Base-by-base conservation (phyloP, 2,888 invertebrate genomes). In the Helobdella robusta region DNA sequence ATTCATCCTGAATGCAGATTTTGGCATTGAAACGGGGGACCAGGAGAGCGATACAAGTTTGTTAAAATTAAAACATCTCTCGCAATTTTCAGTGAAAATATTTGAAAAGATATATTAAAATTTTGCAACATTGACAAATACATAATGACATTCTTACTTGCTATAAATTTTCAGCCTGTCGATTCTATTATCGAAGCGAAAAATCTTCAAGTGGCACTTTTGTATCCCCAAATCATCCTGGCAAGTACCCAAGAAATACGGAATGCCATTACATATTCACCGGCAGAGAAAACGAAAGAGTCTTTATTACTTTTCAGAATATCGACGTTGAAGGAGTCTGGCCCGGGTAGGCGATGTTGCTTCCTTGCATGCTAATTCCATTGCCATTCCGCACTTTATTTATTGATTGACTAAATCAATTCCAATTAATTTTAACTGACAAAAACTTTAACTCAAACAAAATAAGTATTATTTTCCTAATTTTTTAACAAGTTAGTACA, bases 201-300 rank as follows among this genome's bases (percentile, higher is more conserved):
- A 62, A 66, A n/a, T 67, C 70, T 34, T 63, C 69, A n/a, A 71
- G 70, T 52, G 93, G 93, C 35, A 86, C 86, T 35, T 85, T 93
- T 73, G 86, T 86, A 56, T 89, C 90, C 63, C 90, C 89, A 25
- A 87, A 87, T 75, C 91, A 88, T 79, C 89, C 88, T n/a, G 84
- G 85, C 23, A 85, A 87, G 59, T 91, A 90, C 80, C 88, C 89
- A 59, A 81, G 86, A 32, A 85, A 86, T 75, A 85, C 88, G 65
- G 85, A 86, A 73, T 94, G 93, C 81, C 86, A 88, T 74, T 93
- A 89, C 80, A 89, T 91, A 76, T 93, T 94, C 80, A 87, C 87
- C 75, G 92, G 91, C 54, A 83, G 86, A 70, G 32, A 52, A 18
- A 86, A 87, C 73, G 91, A 94, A 79, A 83, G 89, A 74, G 86